phyloP scores from a whole-genome alignment of 2,888 invertebrate species.

The Hemithea aestivaria region DNA sequence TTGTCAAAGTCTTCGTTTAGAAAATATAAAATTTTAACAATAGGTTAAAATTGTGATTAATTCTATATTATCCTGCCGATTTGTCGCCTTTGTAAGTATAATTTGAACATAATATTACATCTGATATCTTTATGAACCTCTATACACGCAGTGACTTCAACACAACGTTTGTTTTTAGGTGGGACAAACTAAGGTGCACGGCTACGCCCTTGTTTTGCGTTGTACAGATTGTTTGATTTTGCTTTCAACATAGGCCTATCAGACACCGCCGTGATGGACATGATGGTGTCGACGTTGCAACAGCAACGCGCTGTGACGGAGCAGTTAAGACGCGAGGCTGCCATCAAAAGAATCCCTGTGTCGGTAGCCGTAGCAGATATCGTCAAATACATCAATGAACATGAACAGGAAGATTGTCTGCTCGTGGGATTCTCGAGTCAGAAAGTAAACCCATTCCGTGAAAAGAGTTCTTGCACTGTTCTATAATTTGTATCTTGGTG shows the following conservation, averaged over 20 bases:
- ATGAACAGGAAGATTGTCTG: constrained; percentile 95
- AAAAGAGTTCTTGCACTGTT: constrained; percentile 93
- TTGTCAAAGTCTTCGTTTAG: too few relatives aligned
- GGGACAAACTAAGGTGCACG: constrained; percentile 36
- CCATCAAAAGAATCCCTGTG: constrained; percentile 90
- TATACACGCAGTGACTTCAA: neutral
- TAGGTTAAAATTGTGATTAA: too few relatives aligned
- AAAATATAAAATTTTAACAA: too few relatives aligned
- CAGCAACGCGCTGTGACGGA: constrained; percentile 96
- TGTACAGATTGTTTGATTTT: constrained; percentile 54
- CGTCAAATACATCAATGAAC: constrained; percentile 93
- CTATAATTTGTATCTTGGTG: constrained; percentile 76
- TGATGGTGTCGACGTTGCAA: constrained; percentile 95
- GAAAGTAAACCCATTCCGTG: constrained; percentile 96
- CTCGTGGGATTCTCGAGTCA: constrained; percentile 96
- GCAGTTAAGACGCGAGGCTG: constrained; percentile 94
- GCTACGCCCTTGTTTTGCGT: constrained; percentile 69
- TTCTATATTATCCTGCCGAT: too few relatives aligned
- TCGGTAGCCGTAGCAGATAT: constrained; percentile 96
- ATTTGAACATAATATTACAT: too few relatives aligned
- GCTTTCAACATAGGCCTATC: constrained; percentile 90
- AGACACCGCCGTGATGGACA: constrained; percentile 93
- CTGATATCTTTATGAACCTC: too few relatives aligned
- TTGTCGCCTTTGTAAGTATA: too few relatives aligned
- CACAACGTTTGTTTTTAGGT: constrained; percentile 29